phyloP scores from a whole-genome alignment of 2,797 vertebrate species.

The Spondyliosoma cantharus region DNA sequence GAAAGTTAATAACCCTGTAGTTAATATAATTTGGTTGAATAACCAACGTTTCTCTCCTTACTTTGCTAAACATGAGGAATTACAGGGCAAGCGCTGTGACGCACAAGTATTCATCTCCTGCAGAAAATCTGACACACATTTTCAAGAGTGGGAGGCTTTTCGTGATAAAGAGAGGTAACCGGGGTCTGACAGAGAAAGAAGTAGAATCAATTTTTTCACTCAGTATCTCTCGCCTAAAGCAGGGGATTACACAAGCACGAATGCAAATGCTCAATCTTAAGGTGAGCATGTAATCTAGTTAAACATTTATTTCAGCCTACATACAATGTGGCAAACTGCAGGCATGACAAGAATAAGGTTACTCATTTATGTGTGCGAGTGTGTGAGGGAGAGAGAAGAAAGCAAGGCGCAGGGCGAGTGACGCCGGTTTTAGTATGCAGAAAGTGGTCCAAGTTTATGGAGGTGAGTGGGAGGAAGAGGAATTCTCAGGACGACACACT shows the following conservation, averaged over 20 bases:
- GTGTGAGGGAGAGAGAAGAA: constrained; percentile 4
- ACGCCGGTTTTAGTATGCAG: constrained; percentile 63
- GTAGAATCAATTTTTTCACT: constrained; percentile 47
- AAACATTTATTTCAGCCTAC: constrained; percentile 67
- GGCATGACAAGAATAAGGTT: constrained; percentile 57
- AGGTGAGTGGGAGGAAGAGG: constrained; percentile 73
- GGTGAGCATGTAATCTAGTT: constrained; percentile 68
- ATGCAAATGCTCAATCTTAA: constrained; percentile 64
- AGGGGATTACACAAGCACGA: constrained; percentile 63
- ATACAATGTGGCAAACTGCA: constrained; percentile 62
- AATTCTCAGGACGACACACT: constrained; percentile 74
- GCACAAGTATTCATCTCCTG: constrained; percentile 63
- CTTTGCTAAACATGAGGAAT: constrained; percentile 43
- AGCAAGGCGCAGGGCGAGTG: constrained; percentile 36
- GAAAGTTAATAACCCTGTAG: not conserved
- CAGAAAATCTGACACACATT: constrained; percentile 69
- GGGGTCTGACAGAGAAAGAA: constrained; percentile 43
- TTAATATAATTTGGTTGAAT: not conserved
- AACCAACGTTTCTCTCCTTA: constrained; percentile 10
- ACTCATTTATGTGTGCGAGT: constrained; percentile 19
- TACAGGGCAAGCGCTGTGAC: constrained; percentile 43
- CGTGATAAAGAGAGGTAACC: constrained; percentile 59
- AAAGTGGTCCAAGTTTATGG: constrained; percentile 67
- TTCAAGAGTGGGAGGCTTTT: constrained; percentile 70
- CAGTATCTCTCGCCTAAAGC: constrained; percentile 53